These are phyloP conservation scores for Pseudococcus jackbeardsleyi DNA, from an alignment of 2,888 invertebrate genomes.

Conservation along the genomic window DNA sequence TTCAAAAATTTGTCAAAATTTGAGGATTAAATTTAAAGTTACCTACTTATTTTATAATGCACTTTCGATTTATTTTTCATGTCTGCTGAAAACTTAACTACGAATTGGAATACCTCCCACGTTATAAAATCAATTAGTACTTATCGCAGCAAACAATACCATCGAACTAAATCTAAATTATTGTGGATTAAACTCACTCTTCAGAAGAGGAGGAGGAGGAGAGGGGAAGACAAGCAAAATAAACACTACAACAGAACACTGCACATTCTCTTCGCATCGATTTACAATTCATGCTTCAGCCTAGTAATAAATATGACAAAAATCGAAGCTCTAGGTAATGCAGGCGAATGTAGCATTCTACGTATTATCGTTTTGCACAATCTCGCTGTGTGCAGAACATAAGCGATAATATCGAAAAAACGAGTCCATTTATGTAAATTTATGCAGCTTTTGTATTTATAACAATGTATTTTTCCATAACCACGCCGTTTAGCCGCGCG, in stretches of 20 bases:
- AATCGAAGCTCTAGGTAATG: conserved; percentile 2
- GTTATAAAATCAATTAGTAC: no score
- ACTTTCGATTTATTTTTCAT: no score
- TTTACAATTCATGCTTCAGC: conserved; percentile 8
- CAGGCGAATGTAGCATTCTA: background rate
- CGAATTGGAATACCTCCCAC: no score
- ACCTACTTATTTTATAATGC: no score
- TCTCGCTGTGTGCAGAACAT: background rate
- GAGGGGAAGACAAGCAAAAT: no score
- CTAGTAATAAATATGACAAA: conserved; percentile 18
- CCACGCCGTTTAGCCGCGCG: background rate
- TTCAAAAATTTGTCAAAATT: no score
- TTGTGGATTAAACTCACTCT: no score
- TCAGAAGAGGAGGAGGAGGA: no score
- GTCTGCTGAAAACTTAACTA: no score
- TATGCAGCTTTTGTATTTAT: conserved; percentile 39
- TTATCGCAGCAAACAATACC: no score
- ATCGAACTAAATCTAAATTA: no score
- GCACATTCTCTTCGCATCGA: background rate
- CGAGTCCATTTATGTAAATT: conserved; percentile 48
- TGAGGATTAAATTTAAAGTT: no score
- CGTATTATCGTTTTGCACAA: conserved; percentile 47
- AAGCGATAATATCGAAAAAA: conserved; percentile 28
- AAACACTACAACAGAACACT: background rate
- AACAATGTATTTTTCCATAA: conserved; percentile 50